These are phyloP conservation scores for Saturnia pavonia DNA, from an alignment of 2,888 invertebrate species.

Conservation along the genomic window DNA sequence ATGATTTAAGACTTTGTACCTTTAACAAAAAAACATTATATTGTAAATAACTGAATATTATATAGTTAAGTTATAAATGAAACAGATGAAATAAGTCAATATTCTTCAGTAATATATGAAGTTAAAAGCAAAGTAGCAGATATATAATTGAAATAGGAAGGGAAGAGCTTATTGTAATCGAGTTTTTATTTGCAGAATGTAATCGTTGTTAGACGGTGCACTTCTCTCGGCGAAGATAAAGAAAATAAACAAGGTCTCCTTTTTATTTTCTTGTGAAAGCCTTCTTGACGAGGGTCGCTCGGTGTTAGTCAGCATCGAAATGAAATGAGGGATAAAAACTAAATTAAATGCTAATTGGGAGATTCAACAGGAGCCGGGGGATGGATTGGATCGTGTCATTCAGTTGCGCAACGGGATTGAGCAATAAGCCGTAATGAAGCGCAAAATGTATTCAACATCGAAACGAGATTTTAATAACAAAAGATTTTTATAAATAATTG, in stretches of 20 bases:
- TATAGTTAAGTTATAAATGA: too few species aligned
- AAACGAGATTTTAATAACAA: neutral
- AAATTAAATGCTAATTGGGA: conserved; percentile 76
- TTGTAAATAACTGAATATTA: too few species aligned
- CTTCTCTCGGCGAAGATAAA: conserved; percentile 58
- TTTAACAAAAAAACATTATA: too few species aligned
- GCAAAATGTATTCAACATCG: conserved; percentile 45
- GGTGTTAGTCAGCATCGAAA: conserved; percentile 66
- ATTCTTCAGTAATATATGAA: neutral
- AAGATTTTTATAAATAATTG: too few species aligned
- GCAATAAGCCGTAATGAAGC: conserved; percentile 59
- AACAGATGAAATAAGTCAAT: neutral
- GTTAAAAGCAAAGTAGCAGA: neutral
- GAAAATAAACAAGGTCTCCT: conserved; percentile 66
- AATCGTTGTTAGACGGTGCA: conserved; percentile 64
- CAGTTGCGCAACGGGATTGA: conserved; percentile 52
- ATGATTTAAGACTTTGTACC: too few species aligned
- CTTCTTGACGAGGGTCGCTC: conserved; percentile 69
- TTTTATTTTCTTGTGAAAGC: conserved; percentile 66
- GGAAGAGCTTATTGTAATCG: conserved; percentile 47
- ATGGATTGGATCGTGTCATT: conserved; percentile 50
- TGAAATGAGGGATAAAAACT: conserved; percentile 73
- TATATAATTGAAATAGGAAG: neutral
- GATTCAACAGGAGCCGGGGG: conserved; percentile 53
- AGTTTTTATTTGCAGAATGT: conserved; percentile 62